Evolutionary conservation across 2,113 vertebrate species (phyloP).

Genomic region (Oreocharis arfaki): DNA sequence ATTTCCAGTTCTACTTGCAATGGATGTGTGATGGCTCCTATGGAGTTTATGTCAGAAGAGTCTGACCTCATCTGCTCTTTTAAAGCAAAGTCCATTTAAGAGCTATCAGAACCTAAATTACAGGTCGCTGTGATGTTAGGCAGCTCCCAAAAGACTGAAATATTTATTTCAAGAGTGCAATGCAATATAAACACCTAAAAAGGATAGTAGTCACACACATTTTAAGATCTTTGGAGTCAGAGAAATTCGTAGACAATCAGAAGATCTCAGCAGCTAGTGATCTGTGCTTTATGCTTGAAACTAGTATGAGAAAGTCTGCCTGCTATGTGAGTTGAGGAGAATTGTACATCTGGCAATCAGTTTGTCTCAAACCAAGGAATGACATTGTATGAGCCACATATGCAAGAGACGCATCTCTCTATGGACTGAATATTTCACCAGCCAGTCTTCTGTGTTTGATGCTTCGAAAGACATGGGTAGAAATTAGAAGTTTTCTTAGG

Average conservation of each 20-base stretch:
- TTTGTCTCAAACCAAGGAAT: neutral
- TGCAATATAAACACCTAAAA: neutral
- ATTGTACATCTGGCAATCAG: neutral
- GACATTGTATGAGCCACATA: neutral
- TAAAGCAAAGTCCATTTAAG: neutral
- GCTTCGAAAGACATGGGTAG: neutral
- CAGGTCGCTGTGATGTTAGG: neutral
- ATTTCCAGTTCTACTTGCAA: neutral
- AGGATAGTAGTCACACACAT: neutral
- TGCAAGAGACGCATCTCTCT: neutral
- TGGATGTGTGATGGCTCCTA: neutral
- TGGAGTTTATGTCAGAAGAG: neutral
- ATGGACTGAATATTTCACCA: neutral
- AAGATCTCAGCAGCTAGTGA: neutral
- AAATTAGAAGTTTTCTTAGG: neutral
- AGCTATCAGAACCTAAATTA: neutral
- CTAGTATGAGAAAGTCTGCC: neutral
- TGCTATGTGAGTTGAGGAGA: neutral
- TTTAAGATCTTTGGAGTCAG: neutral
- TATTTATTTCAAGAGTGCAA: neutral
- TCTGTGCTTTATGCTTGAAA: neutral
- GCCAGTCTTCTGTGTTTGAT: neutral
- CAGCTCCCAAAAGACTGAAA: neutral
- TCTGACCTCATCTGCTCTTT: neutral
- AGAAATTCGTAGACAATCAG: neutral